These are phyloP conservation scores for Eurosta solidaginis DNA, from an alignment of 1,140 invertebrate species.

Conservation along the genomic window DNA sequence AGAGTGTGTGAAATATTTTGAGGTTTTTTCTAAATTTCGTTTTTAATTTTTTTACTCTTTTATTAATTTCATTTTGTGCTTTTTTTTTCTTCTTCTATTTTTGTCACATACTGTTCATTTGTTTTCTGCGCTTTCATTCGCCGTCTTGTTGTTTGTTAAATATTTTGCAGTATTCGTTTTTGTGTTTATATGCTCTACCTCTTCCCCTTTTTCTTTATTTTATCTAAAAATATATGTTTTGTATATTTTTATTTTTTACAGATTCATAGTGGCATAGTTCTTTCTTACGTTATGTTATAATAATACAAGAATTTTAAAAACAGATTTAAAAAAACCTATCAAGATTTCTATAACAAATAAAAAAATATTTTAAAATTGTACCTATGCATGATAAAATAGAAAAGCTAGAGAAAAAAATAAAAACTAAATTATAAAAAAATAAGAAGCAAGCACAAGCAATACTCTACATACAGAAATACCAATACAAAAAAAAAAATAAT, in stretches of 20 bases:
- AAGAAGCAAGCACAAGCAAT: slow-evolving; percentile 6
- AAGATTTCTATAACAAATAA: slow-evolving; percentile 9
- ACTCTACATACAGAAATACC: neutral
- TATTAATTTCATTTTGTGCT: too few relatives aligned
- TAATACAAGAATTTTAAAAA: slow-evolving; percentile 29
- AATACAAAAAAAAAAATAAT: neutral
- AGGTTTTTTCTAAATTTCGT: too few relatives aligned
- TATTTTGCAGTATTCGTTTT: neutral
- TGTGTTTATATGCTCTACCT: slow-evolving; percentile 30
- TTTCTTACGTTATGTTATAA: slow-evolving; percentile 29
- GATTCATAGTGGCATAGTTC: slow-evolving; percentile 38
- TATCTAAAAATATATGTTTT: slow-evolving; percentile 32
- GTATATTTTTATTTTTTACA: slow-evolving; percentile 36
- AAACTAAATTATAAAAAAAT: neutral
- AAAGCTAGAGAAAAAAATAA: slow-evolving; percentile 14
- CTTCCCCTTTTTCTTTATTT: slow-evolving; percentile 27
- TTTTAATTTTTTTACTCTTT: too few relatives aligned
- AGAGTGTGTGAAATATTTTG: too few relatives aligned
- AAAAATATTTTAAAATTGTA: slow-evolving; percentile 27
- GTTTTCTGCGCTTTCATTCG: neutral
- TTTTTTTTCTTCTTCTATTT: neutral
- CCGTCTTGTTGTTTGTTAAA: neutral
- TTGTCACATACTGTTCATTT: neutral
- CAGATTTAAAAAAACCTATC: slow-evolving; percentile 14
- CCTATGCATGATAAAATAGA: slow-evolving; percentile 18